These are phyloP conservation scores for Byasa hedistus DNA, from an alignment of 2,888 invertebrate species.

Conservation along the genomic window DNA sequence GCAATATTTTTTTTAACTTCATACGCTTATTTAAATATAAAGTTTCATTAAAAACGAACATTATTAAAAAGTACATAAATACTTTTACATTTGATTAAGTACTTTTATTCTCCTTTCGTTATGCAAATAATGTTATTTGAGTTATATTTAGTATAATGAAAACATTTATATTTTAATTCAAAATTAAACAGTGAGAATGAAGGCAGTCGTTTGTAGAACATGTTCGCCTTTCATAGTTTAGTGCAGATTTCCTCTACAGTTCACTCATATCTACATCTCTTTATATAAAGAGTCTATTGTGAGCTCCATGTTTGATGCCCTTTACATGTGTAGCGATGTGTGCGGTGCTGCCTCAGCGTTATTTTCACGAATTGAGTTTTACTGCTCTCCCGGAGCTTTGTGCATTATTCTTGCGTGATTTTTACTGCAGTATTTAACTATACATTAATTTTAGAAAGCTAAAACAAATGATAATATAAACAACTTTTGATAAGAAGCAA, in stretches of 20 bases:
- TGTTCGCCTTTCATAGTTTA: slow-evolving; percentile 21
- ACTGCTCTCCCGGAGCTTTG: not conserved
- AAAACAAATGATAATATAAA: not conserved
- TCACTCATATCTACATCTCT: slow-evolving; percentile 18
- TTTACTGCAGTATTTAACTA: not conserved
- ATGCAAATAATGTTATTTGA: too few species aligned
- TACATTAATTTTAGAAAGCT: not conserved
- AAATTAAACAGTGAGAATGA: slow-evolving; percentile 4
- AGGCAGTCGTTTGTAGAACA: slow-evolving; percentile 10
- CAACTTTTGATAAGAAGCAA: not conserved
- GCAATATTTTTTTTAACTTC: too few species aligned
- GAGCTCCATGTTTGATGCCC: slow-evolving; percentile 17
- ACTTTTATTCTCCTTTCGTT: too few species aligned
- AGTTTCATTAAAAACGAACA: too few species aligned
- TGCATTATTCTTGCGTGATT: not conserved
- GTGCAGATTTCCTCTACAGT: slow-evolving; percentile 10
- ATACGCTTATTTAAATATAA: too few species aligned
- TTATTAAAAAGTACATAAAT: too few species aligned
- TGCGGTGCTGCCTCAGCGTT: slow-evolving; percentile 14
- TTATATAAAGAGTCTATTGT: slow-evolving; percentile 17
- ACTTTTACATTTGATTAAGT: too few species aligned
- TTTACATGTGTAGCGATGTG: slow-evolving; percentile 19
- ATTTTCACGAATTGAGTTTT: slow-evolving; percentile 19
- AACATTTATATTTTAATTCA: not conserved
- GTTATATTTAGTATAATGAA: not conserved